Percentiles rank a stretch among this genome's conserved stretches.
phyloP scores from a whole-genome alignment of 2,797 vertebrate species.

The Gorsachius magnificus region DNA sequence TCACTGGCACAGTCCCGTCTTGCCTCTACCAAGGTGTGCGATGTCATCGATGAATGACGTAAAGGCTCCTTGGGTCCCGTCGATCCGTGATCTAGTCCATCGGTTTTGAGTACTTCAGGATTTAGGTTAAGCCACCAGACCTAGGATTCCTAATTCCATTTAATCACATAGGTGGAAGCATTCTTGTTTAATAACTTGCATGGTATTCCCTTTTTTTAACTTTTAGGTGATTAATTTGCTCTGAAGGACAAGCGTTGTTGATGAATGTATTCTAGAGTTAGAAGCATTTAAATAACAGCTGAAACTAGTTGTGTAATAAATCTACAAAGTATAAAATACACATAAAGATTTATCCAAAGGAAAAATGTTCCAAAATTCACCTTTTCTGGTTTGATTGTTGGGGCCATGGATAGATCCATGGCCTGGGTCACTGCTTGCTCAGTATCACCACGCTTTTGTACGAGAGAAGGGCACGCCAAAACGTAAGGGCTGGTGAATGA shows the following conservation, averaged over 20 bases:
- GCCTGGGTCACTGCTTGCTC: background rate
- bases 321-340: background rate
- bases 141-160: background rate
- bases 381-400: background rate
- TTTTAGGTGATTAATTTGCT: background rate
- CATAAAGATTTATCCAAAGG: background rate
- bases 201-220: background rate
- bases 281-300: background rate
- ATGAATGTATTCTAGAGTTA: background rate
- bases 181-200: background rate
- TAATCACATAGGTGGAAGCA: background rate
- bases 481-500: background rate
- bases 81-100: background rate
- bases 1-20: background rate
- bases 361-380: background rate
- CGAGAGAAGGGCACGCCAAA: background rate
- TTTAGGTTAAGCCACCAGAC: background rate
- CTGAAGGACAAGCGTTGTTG: background rate
- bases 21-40: background rate
- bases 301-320: background rate
- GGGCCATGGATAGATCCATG: background rate
- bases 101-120: background rate
- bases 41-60: background rate
- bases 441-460: rapidly evolving
- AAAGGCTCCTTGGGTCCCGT: background rate